Conservation (phyloP, 2,113 vertebrate genomes). For the Cebidichthys violaceus region DNA sequence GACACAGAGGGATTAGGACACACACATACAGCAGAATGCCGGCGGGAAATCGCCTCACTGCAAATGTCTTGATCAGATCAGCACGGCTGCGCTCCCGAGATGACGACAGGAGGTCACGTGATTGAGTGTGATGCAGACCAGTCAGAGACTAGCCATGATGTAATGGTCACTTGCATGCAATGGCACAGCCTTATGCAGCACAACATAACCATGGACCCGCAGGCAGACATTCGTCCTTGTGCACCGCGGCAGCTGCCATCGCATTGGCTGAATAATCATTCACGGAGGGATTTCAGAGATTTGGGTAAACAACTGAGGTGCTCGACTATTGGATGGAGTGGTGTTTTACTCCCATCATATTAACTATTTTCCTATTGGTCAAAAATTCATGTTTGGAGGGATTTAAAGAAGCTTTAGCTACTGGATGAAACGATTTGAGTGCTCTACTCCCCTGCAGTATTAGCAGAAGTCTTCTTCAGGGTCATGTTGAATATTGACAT, state of each 20-base stretch:
- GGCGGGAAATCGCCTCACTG: slow-evolving; percentile 55
- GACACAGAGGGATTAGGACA: slow-evolving; percentile 61
- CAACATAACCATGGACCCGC: slow-evolving; percentile 20
- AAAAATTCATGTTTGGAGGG: slow-evolving; percentile 72
- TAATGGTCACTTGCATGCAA: slow-evolving; percentile 68
- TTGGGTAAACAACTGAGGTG: slow-evolving; percentile 71
- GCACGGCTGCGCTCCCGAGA: slow-evolving; percentile 40
- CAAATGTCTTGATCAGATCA: slow-evolving; percentile 64
- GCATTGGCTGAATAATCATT: slow-evolving; percentile 70
- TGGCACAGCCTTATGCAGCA: slow-evolving; percentile 43
- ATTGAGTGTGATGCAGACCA: slow-evolving; percentile 37
- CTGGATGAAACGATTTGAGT: slow-evolving; percentile 71
- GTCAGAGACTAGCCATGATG: slow-evolving; percentile 61
- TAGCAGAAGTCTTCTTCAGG: slow-evolving; percentile 63
- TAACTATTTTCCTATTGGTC: slow-evolving; percentile 73
- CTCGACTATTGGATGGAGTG: slow-evolving; percentile 59
- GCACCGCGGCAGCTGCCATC: slow-evolving; percentile 47
- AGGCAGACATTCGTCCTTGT: slow-evolving; percentile 63
- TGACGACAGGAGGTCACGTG: slow-evolving; percentile 59
- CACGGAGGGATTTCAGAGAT: slow-evolving; percentile 73
- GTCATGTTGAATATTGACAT: slow-evolving; percentile 61
- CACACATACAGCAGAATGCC: slow-evolving; percentile 47
- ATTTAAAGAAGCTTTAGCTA: slow-evolving; percentile 77
- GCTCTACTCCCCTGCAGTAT: slow-evolving; percentile 58
- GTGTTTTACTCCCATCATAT: slow-evolving; percentile 61